Percentiles rank a stretch among this genome's conserved stretches.
phyloP scores from a whole-genome alignment of 2,797 vertebrate genomes.

The Morus bassanus region DNA sequence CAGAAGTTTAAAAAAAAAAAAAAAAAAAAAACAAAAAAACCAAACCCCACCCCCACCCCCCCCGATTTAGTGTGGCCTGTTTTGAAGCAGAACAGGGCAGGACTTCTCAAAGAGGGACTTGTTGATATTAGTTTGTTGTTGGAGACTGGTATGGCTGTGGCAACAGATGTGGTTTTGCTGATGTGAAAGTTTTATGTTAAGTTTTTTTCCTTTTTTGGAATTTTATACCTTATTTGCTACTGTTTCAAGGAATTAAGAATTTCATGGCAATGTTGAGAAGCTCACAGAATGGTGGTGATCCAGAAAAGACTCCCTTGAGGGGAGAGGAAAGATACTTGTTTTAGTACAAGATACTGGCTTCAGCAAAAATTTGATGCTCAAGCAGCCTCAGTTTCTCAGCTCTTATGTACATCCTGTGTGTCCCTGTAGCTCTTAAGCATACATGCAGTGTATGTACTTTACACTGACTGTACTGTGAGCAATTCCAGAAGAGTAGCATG shows the following conservation, averaged over 20 bases:
- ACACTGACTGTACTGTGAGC: not conserved
- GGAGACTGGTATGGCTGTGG: not conserved
- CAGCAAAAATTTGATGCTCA: not conserved
- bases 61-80: not conserved
- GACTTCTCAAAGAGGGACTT: not conserved
- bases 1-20: not conserved
- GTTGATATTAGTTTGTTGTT: not conserved
- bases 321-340: not conserved
- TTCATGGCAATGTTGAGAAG: not conserved
- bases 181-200: not conserved
- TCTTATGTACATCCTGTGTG: not conserved
- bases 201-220: not conserved
- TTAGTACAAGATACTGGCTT: not conserved
- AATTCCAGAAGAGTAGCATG: constrained; percentile 74
- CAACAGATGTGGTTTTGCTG: constrained; percentile 3
- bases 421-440: not conserved
- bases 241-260: not conserved
- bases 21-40: no score
- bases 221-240: not conserved
- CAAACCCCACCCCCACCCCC: no score
- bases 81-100: not conserved
- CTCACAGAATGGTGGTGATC: not conserved
- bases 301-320: not conserved
- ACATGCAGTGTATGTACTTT: not conserved
- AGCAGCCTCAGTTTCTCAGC: constrained; percentile 20